Conservation (phyloP, 1,140 invertebrate genomes). For the Megathymus violae region DNA sequence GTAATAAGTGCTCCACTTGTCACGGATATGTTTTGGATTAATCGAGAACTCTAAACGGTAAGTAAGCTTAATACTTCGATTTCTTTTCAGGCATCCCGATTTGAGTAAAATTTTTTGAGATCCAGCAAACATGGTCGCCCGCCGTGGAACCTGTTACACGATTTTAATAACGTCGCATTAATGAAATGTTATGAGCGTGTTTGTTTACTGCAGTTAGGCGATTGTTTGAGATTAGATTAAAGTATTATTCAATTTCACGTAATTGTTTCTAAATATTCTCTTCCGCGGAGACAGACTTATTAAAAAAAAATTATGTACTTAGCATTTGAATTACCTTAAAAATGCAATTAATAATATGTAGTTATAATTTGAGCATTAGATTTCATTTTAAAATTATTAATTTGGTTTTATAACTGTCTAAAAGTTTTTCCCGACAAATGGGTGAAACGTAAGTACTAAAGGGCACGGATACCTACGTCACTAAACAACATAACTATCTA, state of each 20-base stretch:
- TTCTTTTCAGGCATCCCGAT: conserved; percentile 9
- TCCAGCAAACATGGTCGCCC: conserved; percentile 25
- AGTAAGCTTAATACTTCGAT: conserved; percentile 45
- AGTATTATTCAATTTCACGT: background rate
- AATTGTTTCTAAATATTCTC: background rate
- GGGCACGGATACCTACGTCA: conserved; percentile 73
- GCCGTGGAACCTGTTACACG: conserved; percentile 62
- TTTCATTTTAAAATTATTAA: background rate
- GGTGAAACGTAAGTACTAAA: conserved; percentile 63
- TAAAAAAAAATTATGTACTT: too few species aligned
- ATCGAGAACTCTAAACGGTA: conserved; percentile 70
- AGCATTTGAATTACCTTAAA: too few species aligned
- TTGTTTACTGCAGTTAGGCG: conserved; percentile 48
- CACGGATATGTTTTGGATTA: conserved; percentile 61
- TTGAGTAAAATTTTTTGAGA: conserved; percentile 6
- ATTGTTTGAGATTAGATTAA: background rate
- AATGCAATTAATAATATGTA: background rate
- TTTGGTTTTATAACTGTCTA: conserved; percentile 30
- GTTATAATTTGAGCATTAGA: background rate
- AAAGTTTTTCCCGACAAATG: conserved; percentile 46
- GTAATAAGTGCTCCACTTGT: conserved; percentile 54
- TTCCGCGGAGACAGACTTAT: too few species aligned
- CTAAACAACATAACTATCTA: conserved; percentile 47
- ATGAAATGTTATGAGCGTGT: conserved; percentile 50
- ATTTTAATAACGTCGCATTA: conserved; percentile 48